These are phyloP conservation scores for Agrotis exclamationis DNA, from an alignment of 2,888 invertebrate genomes.

Conservation along the genomic window DNA sequence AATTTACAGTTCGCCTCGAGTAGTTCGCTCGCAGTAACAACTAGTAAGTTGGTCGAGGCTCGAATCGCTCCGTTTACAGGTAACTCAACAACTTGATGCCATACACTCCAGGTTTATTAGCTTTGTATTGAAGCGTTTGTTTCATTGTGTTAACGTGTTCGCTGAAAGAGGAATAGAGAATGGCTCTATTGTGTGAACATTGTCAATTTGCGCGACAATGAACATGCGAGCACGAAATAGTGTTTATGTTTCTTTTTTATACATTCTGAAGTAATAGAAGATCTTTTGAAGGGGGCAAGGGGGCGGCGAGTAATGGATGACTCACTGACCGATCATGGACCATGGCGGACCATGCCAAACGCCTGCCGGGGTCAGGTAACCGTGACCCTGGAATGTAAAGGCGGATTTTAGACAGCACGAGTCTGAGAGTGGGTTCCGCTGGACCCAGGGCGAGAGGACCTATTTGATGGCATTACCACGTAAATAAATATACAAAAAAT, in stretches of 20 bases:
- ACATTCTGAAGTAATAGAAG: not conserved
- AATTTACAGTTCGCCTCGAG: conserved; percentile 79
- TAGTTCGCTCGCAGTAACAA: conserved; percentile 72
- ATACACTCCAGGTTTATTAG: conserved; percentile 67
- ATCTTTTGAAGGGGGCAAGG: too few relatives aligned
- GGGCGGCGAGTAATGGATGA: too few relatives aligned
- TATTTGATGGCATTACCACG: too few relatives aligned
- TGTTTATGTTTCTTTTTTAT: conserved; percentile 1
- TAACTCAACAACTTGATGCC: conserved; percentile 67
- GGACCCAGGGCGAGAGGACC: too few relatives aligned
- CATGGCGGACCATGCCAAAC: too few relatives aligned
- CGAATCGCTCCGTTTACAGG: conserved; percentile 55
- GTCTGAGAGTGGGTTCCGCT: too few relatives aligned
- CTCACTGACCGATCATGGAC: too few relatives aligned
- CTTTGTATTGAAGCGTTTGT: conserved; percentile 61
- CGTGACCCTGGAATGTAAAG: too few relatives aligned
- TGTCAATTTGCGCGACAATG: not conserved
- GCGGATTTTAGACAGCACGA: too few relatives aligned
- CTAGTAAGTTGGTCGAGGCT: conserved; percentile 67
- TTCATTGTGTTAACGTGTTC: conserved; percentile 28
- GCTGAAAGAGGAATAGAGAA: conserved; percentile 11
- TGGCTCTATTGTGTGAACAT: not conserved
- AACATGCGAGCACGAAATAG: not conserved
- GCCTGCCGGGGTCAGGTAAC: too few relatives aligned
- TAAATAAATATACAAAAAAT: too few relatives aligned